A percentile compares a stretch with the other conserved stretches of the same genome.
phyloP scores from a whole-genome alignment of 1,140 invertebrate genomes.

The Drosophila pruinosa region DNA sequence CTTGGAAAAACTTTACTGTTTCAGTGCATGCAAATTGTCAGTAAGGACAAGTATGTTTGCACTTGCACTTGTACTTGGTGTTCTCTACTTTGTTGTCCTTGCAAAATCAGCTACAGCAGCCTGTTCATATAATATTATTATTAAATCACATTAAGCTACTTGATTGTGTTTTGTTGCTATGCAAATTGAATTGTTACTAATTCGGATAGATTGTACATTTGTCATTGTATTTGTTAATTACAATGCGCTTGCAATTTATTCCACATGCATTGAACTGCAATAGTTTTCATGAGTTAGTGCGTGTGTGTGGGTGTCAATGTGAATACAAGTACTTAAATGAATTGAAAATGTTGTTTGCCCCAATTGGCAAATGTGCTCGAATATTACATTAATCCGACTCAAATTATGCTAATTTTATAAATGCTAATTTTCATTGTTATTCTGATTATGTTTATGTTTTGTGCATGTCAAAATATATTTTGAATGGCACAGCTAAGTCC shows the following conservation, averaged over 20 bases:
- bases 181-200: background rate
- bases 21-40: conserved; percentile 29
- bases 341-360: conserved; percentile 24
- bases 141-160: background rate
- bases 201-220: background rate
- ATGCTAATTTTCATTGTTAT: conserved; percentile 14
- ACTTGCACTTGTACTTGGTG: conserved; percentile 9
- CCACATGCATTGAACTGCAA: background rate
- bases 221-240: conserved; percentile 28
- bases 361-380: conserved; percentile 47
- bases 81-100: conserved; percentile 21
- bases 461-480: conserved; percentile 5
- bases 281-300: background rate
- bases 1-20: conserved; percentile 5
- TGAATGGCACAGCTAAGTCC: background rate
- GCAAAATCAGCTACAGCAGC: conserved; percentile 5
- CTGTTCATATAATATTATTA: background rate
- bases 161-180: background rate
- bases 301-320: conserved; percentile 4
- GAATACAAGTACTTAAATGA: conserved; percentile 15
- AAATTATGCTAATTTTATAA: conserved; percentile 39
- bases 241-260: conserved; percentile 1
- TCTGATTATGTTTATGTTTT: conserved; percentile 11
- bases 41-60: conserved; percentile 3
- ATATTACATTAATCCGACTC: conserved; percentile 20